Evolutionary conservation across 2,797 vertebrate species (phyloP).

Genomic region (Alfaro cultratus): DNA sequence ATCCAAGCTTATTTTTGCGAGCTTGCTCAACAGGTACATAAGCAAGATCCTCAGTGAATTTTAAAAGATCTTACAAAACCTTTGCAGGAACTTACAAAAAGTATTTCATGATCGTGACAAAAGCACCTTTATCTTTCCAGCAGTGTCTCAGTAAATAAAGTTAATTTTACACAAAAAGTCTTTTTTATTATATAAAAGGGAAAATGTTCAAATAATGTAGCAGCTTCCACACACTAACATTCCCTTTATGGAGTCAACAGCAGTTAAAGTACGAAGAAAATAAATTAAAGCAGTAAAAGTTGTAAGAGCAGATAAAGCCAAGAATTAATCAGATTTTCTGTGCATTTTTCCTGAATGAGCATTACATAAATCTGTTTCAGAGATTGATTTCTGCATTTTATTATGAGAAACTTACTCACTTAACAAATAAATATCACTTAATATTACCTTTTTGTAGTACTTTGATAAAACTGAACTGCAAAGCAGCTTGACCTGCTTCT

Average conservation of each 20-base stretch:
- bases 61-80: not conserved
- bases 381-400: not conserved
- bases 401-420: not conserved
- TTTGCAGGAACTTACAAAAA: not conserved
- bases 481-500: too few species aligned
- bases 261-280: not conserved
- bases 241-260: not conserved
- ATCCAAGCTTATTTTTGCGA: not conserved
- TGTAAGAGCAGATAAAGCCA: not conserved
- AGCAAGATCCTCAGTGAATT: not conserved
- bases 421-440: not conserved
- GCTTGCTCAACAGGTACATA: not conserved
- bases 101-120: not conserved
- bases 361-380: not conserved
- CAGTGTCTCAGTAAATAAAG: not conserved
- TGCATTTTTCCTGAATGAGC: not conserved
- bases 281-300: not conserved
- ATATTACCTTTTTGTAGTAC: not conserved
- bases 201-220: not conserved
- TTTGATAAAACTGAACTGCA: not conserved
- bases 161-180: not conserved
- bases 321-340: not conserved
- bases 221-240: not conserved
- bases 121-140: not conserved
- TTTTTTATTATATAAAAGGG: not conserved